Evolutionary conservation across 2,113 vertebrate species (phyloP).

Genomic region (Perca schrenkii): DNA sequence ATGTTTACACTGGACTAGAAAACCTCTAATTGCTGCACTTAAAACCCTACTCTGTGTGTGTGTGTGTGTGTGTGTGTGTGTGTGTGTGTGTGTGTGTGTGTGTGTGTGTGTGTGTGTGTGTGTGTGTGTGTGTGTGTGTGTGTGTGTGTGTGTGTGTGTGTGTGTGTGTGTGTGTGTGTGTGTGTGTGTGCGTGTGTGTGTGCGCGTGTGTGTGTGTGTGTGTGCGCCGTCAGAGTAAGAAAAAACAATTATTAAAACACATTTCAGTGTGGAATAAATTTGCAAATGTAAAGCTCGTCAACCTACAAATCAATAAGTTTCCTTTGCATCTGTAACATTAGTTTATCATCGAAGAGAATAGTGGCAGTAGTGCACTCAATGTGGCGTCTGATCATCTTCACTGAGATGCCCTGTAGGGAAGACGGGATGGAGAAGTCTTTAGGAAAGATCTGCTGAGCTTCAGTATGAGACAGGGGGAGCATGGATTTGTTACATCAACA

Average conservation of each 20-base stretch:
- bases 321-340: not conserved
- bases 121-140: slow-evolving; percentile 7
- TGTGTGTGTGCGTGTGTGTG: not conserved
- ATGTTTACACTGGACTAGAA: slow-evolving; percentile 34
- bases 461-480: not conserved
- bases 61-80: not conserved
- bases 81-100: not conserved
- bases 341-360: not conserved
- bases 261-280: not conserved
- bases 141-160: too few species aligned
- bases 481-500: slow-evolving; percentile 26
- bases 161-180: not conserved
- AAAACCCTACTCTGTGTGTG: slow-evolving; percentile 11
- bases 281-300: not conserved
- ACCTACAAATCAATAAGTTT: not conserved
- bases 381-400: not conserved
- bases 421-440: not conserved
- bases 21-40: slow-evolving; percentile 59
- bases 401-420: not conserved
- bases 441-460: slow-evolving; percentile 23
- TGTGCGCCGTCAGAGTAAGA: too few species aligned
- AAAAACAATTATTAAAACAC: not conserved
- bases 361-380: not conserved
- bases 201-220: too few species aligned
- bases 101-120: not conserved